A percentile compares a stretch with the other conserved stretches of the same genome.
These are phyloP conservation scores for Gymnocheta viridis DNA, from an alignment of 2,888 invertebrate genomes.

Conservation along the genomic window DNA sequence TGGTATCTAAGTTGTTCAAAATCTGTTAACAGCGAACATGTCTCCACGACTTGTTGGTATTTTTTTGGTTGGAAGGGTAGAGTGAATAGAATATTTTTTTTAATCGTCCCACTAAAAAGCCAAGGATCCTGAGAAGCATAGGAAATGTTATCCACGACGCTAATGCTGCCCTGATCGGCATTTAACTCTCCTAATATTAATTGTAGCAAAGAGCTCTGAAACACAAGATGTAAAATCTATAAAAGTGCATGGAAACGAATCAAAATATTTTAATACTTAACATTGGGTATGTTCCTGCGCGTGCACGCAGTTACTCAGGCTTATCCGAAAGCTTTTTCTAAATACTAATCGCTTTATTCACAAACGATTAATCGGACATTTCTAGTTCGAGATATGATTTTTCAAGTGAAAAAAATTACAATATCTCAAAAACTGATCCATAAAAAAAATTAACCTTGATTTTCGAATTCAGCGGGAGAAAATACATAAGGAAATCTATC, in stretches of 20 bases:
- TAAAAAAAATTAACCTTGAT: no score
- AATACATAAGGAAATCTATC: no score
- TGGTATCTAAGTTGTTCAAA: conserved; percentile 86
- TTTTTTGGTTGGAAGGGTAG: conserved; percentile 84
- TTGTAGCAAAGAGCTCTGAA: conserved; percentile 82
- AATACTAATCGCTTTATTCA: no score
- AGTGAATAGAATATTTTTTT: conserved; percentile 90
- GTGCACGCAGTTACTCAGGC: no score
- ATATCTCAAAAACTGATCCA: no score
- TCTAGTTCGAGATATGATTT: no score
- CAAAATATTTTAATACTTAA: not conserved
- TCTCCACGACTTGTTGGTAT: conserved; percentile 84
- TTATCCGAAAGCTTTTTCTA: no score
- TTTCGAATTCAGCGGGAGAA: no score
- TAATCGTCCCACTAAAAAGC: conserved; percentile 85
- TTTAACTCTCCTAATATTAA: conserved; percentile 85
- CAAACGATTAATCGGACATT: no score
- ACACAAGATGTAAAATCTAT: not conserved
- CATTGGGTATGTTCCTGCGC: no score
- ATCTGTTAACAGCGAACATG: conserved; percentile 79
- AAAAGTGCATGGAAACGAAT: not conserved
- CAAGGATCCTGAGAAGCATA: conserved; percentile 89
- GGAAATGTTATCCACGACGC: conserved; percentile 83
- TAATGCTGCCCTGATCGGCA: conserved; percentile 82
- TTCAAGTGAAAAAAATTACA: no score